phyloP scores from a whole-genome alignment of 2,888 invertebrate species.

The Cetonia aurata region DNA sequence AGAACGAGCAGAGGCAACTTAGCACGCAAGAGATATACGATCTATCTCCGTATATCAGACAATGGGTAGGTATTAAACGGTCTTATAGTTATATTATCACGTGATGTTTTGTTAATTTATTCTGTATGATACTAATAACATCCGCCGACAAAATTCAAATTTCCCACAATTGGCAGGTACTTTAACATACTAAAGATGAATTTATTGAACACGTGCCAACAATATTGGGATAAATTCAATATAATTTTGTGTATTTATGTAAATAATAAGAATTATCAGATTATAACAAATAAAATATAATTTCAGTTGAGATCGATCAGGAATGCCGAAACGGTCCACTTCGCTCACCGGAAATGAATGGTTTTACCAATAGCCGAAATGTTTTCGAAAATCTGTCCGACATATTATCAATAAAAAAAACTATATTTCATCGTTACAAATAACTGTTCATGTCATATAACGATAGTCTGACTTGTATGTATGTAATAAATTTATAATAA shows the following conservation, averaged over 20 bases:
- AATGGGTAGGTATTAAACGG: constrained; percentile 62
- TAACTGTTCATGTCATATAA: constrained; percentile 44
- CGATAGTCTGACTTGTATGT: constrained; percentile 49
- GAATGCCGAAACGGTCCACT: constrained; percentile 57
- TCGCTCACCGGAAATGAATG: constrained; percentile 43
- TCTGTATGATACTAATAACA: neutral
- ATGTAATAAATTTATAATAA: constrained; percentile 48
- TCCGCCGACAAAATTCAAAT: too few relatives aligned
- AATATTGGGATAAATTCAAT: neutral
- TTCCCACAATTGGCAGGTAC: too few relatives aligned
- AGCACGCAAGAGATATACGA: constrained; percentile 56
- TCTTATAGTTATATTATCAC: neutral
- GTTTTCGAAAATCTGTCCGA: constrained; percentile 44
- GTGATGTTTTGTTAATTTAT: neutral
- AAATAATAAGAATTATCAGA: neutral
- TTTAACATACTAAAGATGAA: too few relatives aligned
- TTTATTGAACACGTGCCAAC: neutral
- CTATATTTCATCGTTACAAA: constrained; percentile 46
- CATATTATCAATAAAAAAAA: constrained; percentile 41
- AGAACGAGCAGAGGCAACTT: constrained; percentile 43
- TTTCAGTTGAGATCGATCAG: constrained; percentile 62
- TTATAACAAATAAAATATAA: neutral
- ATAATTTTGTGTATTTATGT: too few relatives aligned
- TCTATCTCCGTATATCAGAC: constrained; percentile 64
- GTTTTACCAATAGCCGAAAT: neutral